Conservation (phyloP, 2,113 vertebrate species). For the Columba livia region DNA sequence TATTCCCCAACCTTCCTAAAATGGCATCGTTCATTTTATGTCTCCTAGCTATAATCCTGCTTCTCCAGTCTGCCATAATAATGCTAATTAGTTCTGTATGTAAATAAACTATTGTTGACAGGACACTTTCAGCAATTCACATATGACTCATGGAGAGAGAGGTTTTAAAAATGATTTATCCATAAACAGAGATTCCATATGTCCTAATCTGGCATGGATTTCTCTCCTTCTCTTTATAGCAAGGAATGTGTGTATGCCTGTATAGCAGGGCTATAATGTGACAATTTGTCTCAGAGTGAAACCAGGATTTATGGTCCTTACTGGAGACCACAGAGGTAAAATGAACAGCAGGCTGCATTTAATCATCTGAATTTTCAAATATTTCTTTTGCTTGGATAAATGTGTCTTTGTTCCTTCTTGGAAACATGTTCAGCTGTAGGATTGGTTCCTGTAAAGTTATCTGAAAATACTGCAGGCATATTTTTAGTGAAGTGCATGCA, state of each 20-base stretch:
- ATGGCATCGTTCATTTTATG: conserved; percentile 14
- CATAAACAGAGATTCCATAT: conserved; percentile 67
- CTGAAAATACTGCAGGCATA: neutral
- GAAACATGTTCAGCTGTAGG: neutral
- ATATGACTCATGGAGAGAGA: conserved; percentile 14
- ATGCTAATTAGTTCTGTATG: conserved; percentile 64
- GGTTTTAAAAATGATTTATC: conserved; percentile 61
- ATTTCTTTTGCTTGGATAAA: conserved; percentile 41
- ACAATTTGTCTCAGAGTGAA: conserved; percentile 42
- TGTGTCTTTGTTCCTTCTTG: neutral
- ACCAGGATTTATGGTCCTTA: conserved; percentile 51
- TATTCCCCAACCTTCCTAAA: conserved; percentile 36
- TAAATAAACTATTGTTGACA: conserved; percentile 67
- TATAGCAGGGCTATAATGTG: conserved; percentile 45
- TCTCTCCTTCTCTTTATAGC: conserved; percentile 57
- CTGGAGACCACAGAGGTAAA: conserved; percentile 32
- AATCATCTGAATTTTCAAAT: conserved; percentile 44
- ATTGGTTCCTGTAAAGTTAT: neutral
- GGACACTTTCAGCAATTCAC: conserved; percentile 47
- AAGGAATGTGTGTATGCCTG: conserved; percentile 52
- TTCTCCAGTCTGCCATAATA: conserved; percentile 24
- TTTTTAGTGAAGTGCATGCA: neutral
- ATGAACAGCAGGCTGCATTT: conserved; percentile 30
- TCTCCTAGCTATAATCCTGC: conserved; percentile 4
- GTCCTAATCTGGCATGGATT: conserved; percentile 56